Evolutionary conservation across 2,113 vertebrate species (phyloP), one percentile per base, ranked within the genome.

Genomic region (Physeter macrocephalus): DNA sequence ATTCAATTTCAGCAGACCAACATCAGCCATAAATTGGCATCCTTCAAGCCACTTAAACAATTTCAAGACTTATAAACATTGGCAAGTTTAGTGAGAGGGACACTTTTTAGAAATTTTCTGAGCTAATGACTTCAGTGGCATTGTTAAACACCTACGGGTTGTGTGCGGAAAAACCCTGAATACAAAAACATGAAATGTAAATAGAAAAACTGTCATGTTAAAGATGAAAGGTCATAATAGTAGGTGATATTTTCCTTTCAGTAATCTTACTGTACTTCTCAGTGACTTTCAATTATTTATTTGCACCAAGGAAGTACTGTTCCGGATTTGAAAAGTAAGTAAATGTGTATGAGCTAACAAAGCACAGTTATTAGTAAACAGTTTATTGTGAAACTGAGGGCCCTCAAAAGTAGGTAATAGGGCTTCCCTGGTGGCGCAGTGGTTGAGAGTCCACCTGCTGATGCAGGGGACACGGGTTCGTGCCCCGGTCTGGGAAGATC

Each of bases 31-130:
- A 96, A 94, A 93, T 87, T 96, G 67, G 25, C 21, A 93, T 64
- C 17, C 29, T 95, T 97, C 95, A 94, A 96, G 64, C 77, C 82
- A 95, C 52, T 95, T 93, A 94, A 96, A 49, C 71, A 85, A 93
- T 94, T 94, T 82, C 23, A 94, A 91, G 83, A 80, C 75, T 95
- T 90, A 84, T 83, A 92, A 94, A 92, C 54, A 93, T 36, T 94
- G 59, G 62, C 57, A 88, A 90, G 23, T 92, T 96, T 91, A 96
- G 90, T 88, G 43, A 95, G 27, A 94, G 25, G 61, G 29, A 78
- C 21, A 89, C 31, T 52, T 94, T 84, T 84, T 82, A 96, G 72
- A 91, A 92, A 94, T 84, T 57, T 57, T 96, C 46, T 88, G 80
- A 96, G 39, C 64, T 92, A 95, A 93, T 96, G 69, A 90, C 43